Conservation (phyloP, 1,140 invertebrate genomes). For the Olivierus martensii region DNA sequence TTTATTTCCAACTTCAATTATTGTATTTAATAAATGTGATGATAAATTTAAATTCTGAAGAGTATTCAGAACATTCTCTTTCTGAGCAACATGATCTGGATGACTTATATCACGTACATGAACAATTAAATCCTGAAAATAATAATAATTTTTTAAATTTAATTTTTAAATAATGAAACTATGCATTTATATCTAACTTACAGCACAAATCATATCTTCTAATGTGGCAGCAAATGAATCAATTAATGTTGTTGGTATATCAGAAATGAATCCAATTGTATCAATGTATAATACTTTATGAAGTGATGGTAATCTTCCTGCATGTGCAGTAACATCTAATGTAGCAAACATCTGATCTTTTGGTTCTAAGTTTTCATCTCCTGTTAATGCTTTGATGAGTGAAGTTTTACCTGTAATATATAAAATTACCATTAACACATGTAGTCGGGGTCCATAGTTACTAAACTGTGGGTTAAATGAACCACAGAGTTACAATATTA, state of each 20-base stretch:
- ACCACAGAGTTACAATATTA: too few species aligned
- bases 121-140: constrained; percentile 56
- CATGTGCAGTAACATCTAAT: constrained; percentile 68
- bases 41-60: constrained; percentile 43
- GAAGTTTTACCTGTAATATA: constrained; percentile 50
- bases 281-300: constrained; percentile 54
- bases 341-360: constrained; percentile 77
- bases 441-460: too few species aligned
- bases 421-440: too few species aligned
- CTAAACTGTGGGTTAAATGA: too few species aligned
- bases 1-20: constrained; percentile 74
- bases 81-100: constrained; percentile 53
- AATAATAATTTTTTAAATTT: neutral
- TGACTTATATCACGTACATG: constrained; percentile 73
- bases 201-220: constrained; percentile 58
- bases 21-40: constrained; percentile 37
- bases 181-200: constrained; percentile 24
- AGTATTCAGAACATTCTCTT: constrained; percentile 52
- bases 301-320: constrained; percentile 38
- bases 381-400: constrained; percentile 62
- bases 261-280: constrained; percentile 83
- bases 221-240: constrained; percentile 72
- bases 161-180: too few species aligned
- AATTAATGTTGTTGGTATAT: constrained; percentile 66
- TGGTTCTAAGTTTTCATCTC: constrained; percentile 47